Evolutionary conservation across 64 coral and sea anemone genomes (phyloP), one percentile per base, ranked within the genome.

Genomic region (Stichodactyla helianthus): DNA sequence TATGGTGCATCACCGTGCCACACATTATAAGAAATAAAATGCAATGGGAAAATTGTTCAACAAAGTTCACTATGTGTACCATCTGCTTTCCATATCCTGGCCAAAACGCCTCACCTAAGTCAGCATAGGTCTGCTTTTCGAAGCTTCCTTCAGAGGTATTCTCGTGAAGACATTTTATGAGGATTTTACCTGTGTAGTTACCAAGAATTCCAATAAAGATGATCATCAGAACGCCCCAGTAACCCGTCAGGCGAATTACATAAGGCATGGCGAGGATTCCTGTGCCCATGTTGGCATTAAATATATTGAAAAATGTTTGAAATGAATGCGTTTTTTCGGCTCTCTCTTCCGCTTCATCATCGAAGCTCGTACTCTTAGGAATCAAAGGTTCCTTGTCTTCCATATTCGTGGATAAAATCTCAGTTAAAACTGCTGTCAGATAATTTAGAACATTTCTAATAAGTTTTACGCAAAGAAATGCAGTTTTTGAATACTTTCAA

Each of bases 11-110:
- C 26, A 97, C 94, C 7, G 94, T 97, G 10, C 94, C 94, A 61
- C 94, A 97, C 94, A 97, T 97, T 17, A 97, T 97, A 50, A 97
- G 84, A 71, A 97, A 97, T 70, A 97, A 71, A 35, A 87, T 97
- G 12, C 94, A 97, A 84, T 97, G 94, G 4, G 94, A 97, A 52
- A 97, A 97, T 67, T 97, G 94, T 78, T 97, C 94, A 50, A 97
- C 92, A 52, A 97, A 97, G 71, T 97, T 97, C 16, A 90, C 91
- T 54, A 97, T 87, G 25, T 97, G 94, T 12, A 97, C 94, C 88
- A 97, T 81, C 84, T 87, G 88, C 54, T 91, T 88, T 22, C 94
- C 94, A 85, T 97, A 97, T 59, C 86, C 70, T 27, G 94, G 94
- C 94, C 94, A 97, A 55, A 97, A 93, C n/a, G 86, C 91, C 8